Percentiles rank a stretch among this genome's conserved stretches.
phyloP scores from a whole-genome alignment of 2,113 vertebrate species.

The Lipophrys pholis region DNA sequence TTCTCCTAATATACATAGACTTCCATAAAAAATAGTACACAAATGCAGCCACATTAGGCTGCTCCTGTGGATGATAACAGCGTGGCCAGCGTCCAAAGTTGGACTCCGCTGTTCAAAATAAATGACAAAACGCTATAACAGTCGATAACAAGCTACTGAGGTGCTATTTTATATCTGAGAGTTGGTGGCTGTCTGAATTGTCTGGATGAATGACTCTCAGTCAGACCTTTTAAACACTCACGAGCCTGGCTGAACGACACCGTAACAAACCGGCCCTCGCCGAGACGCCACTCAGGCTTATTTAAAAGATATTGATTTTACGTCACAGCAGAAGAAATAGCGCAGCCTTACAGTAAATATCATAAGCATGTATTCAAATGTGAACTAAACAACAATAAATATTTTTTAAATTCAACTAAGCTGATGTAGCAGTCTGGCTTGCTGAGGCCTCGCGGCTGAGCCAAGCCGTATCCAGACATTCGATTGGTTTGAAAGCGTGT shows the following conservation, averaged over 20 bases:
- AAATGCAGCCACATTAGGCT: conserved; percentile 1
- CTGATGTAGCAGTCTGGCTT: conserved; percentile 54
- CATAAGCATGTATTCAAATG: conserved; percentile 70
- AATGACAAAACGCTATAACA: conserved; percentile 73
- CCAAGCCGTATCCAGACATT: conserved; percentile 37
- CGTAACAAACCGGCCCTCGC: conserved; percentile 58
- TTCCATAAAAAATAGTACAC: conserved; percentile 24
- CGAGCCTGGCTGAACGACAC: conserved; percentile 31
- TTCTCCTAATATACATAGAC: conserved; percentile 8
- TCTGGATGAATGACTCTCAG: conserved; percentile 71
- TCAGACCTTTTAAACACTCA: conserved; percentile 70
- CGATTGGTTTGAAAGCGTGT: conserved; percentile 60
- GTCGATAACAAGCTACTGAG: conserved; percentile 73
- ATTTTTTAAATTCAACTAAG: conserved; percentile 72
- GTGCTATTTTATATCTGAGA: conserved; percentile 73
- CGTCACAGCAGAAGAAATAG: conserved; percentile 68
- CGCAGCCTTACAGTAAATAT: conserved; percentile 67
- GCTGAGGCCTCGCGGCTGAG: conserved; percentile 34
- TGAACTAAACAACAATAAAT: conserved; percentile 76
- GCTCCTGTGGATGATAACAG: conserved; percentile 44
- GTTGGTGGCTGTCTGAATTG: conserved; percentile 69
- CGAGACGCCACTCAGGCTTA: conserved; percentile 76
- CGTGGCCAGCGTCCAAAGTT: conserved; percentile 66
- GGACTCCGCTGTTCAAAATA: conserved; percentile 75
- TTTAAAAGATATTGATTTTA: conserved; percentile 79